Evolutionary conservation across 2,888 invertebrate species (phyloP), one percentile per base, ranked within the genome.

Genomic region (Eulithis testata): DNA sequence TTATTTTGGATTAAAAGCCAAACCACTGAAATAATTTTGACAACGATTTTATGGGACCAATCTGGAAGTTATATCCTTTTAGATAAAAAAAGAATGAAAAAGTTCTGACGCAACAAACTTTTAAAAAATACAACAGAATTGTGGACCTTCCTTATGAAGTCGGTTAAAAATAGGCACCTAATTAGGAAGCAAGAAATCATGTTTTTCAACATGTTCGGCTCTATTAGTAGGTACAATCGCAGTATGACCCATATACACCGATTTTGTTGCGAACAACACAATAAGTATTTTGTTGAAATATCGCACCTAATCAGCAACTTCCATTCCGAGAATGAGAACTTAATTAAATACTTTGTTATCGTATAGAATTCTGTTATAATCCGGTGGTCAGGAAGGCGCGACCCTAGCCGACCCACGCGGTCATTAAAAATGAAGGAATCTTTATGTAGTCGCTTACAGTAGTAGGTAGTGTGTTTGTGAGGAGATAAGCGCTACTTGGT

Each of bases 361-460:
- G 73, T 60, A 63, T 65, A 54, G 61, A 68, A 65, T 72, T 72
- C 70, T 66, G 69, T 67, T 65, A 69, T 73, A 71, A 69, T 69
- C 70, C 69, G 58, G 63, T 66, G 71, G 82, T 72, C 84, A 90
- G 91, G 91, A 92, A 91, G 83, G 79, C 65, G 82, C 67, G 88
- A 88, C 90, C 89, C 69, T 63, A 43, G n/a, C 70, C 80, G 85
- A 88, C 89, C 82, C 68, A 76, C 70, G 81, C 79, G 74, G 78
- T 80, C 73, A 81, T 85, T 85, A 88, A 86, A 86, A 86, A 84
- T 85, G 78, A 88, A 86, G 79, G 84, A 80, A 81, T 82, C 86
- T 76, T 84, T 88, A 68, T 71, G 50, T 14, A 58, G 56, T 64
- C 21, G 21, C 21, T 31, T 65, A 85, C 79, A 87, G 83, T 74